Conservation (phyloP, 2,113 vertebrate genomes). For the Hirundichthys speculiger region DNA sequence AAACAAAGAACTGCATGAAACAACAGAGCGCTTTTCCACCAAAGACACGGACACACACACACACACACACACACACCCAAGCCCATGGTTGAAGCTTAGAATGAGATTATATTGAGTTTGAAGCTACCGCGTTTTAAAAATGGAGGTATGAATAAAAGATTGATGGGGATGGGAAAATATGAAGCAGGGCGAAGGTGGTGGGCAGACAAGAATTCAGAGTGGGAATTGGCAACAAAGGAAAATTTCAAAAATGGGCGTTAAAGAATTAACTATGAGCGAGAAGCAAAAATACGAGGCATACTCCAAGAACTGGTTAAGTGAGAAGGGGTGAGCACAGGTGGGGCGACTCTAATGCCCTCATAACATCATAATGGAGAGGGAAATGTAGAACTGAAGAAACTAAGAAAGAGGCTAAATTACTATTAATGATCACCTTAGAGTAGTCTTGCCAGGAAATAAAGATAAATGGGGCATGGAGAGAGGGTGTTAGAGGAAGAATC, state of each 20-base stretch:
- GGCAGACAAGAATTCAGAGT: conserved; percentile 1
- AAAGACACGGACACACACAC: conserved; percentile 4
- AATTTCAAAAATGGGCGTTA: conserved; percentile 27
- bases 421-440: conserved; percentile 12
- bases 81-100: conserved; percentile 43
- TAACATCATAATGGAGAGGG: conserved; percentile 57
- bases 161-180: conserved; percentile 23
- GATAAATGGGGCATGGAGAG: conserved; percentile 2
- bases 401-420: neutral
- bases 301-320: conserved; percentile 19
- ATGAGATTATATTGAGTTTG: conserved; percentile 43
- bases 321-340: conserved; percentile 13
- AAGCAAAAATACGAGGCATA: conserved; percentile 17
- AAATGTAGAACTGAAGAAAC: neutral
- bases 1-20: conserved; percentile 33
- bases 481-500: neutral
- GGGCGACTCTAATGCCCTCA: conserved; percentile 64
- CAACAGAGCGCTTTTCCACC: conserved; percentile 31
- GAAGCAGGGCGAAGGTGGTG: neutral
- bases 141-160: conserved; percentile 26
- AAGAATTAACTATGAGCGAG: conserved; percentile 21
- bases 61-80: neutral
- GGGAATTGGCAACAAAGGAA: conserved; percentile 2
- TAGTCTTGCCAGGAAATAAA: conserved; percentile 17
- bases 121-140: conserved; percentile 36